Percentiles rank a stretch among this genome's conserved stretches.
phyloP scores from a whole-genome alignment of 2,888 invertebrate species.

The Acronicta aceris region DNA sequence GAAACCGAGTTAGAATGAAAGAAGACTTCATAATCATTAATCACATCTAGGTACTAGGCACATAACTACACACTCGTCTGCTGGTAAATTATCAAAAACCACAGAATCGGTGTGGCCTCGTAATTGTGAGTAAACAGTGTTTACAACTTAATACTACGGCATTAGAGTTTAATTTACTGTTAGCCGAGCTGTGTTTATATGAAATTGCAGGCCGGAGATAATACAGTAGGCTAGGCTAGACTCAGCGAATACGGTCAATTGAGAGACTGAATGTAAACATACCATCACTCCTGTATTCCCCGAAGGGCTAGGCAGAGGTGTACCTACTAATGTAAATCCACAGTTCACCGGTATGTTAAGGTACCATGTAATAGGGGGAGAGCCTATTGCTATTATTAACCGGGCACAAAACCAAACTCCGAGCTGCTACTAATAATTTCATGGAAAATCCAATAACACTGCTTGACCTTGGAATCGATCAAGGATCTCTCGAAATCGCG shows the following conservation, averaged over 20 bases:
- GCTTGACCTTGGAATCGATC: too few relatives aligned
- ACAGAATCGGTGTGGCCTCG: conserved; percentile 56
- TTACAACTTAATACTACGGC: conserved; percentile 76
- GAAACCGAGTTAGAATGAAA: conserved; percentile 1
- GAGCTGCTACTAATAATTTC: too few relatives aligned
- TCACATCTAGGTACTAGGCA: conserved; percentile 39
- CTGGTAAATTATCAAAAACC: conserved; percentile 62
- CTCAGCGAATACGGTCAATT: conserved; percentile 21
- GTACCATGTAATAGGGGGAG: too few relatives aligned
- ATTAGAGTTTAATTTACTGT: conserved; percentile 81
- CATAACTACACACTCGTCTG: conserved; percentile 34
- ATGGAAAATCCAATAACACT: too few relatives aligned
- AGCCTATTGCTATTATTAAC: too few relatives aligned
- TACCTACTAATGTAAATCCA: too few relatives aligned
- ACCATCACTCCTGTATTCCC: too few relatives aligned
- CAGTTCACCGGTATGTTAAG: too few relatives aligned
- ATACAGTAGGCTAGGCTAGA: conserved; percentile 33
- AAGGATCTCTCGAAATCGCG: too few relatives aligned
- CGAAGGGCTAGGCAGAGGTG: too few relatives aligned
- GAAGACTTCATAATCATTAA: conserved; percentile 44
- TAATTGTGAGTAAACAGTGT: conserved; percentile 63
- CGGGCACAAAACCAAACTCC: too few relatives aligned
- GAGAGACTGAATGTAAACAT: not conserved
- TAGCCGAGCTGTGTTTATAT: conserved; percentile 69
- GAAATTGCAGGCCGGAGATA: conserved; percentile 67